Percentiles rank a stretch among this genome's conserved stretches.
Conservation (phyloP, 2,113 vertebrate genomes). For the Cisticola juncidis region DNA sequence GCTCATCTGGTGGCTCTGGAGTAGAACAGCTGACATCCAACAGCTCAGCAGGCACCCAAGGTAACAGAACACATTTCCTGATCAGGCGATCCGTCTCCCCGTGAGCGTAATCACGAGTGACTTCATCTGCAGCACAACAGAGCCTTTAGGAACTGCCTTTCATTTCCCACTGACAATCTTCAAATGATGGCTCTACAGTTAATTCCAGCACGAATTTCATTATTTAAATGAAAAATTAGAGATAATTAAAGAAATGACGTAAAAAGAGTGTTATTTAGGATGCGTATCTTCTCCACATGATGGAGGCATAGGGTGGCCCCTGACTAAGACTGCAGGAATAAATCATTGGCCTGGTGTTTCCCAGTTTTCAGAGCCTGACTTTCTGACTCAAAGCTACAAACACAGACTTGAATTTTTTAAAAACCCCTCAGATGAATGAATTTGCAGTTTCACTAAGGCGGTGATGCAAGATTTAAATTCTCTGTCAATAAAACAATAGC, state of each 20-base stretch:
- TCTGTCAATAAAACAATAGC: not conserved
- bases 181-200: not conserved
- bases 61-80: slow-evolving; percentile 85
- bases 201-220: not conserved
- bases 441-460: not conserved
- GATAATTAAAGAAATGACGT: not conserved
- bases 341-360: not conserved
- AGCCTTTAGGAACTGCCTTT: not conserved
- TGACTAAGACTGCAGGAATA: not conserved
- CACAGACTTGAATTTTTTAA: not conserved
- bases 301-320: no score
- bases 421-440: not conserved
- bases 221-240: not conserved
- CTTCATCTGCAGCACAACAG: slow-evolving; percentile 82
- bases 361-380: not conserved
- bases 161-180: not conserved
- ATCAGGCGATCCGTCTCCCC: slow-evolving; percentile 84
- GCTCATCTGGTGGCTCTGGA: slow-evolving; percentile 79
- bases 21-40: slow-evolving; percentile 73
- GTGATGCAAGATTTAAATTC: not conserved
- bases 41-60: slow-evolving; percentile 81
- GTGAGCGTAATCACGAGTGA: slow-evolving; percentile 89
- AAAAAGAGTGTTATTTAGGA: not conserved
- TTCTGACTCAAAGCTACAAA: not conserved
- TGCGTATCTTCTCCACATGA: not conserved